A percentile compares a stretch with the other conserved stretches of the same genome.
Evolutionary conservation across 1,140 invertebrate species (phyloP).

Genomic region (Penaeus vannamei): DNA sequence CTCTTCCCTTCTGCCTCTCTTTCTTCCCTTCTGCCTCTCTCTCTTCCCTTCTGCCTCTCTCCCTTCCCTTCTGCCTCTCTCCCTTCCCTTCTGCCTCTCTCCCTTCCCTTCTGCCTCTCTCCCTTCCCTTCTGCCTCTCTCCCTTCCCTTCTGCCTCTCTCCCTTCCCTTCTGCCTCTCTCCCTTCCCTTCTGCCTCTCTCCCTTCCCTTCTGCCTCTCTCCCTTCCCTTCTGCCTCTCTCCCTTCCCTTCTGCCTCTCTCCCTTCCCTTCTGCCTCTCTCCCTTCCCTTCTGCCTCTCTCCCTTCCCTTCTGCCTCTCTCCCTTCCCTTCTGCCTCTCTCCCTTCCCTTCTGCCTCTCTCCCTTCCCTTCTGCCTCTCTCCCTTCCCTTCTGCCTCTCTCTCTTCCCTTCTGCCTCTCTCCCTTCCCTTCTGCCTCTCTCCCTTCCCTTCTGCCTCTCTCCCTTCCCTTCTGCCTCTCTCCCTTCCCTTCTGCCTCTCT

Average conservation of each 20-base stretch:
- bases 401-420: background rate
- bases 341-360: background rate
- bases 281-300: too few relatives aligned
- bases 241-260: background rate
- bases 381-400: background rate
- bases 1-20: background rate
- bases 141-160: background rate
- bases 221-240: background rate
- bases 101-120: too few relatives aligned
- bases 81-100: too few relatives aligned
- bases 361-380: background rate
- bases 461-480: background rate
- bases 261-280: too few relatives aligned
- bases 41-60: background rate
- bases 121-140: background rate
- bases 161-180: background rate
- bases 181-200: background rate
- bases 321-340: background rate
- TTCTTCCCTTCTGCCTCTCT: background rate
- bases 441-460: background rate
- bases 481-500: constrained; percentile 7
- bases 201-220: background rate
- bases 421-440: background rate
- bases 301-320: too few relatives aligned
- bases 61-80: too few relatives aligned